Evolutionary conservation across 2,113 vertebrate genomes (phyloP).

Genomic region (Forbesichthys papilliferus): DNA sequence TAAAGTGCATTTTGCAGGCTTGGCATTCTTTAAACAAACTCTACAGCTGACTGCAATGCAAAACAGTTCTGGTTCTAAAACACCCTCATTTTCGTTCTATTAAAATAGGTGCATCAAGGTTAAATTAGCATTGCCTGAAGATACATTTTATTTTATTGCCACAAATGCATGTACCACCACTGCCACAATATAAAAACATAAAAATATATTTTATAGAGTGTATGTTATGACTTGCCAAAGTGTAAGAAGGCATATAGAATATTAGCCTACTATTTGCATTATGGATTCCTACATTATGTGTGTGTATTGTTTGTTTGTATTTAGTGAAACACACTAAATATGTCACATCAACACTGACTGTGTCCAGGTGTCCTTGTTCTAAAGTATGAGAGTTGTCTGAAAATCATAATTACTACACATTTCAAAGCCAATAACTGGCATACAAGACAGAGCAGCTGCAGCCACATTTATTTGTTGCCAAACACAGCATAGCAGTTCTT

Average conservation of each 20-base stretch:
- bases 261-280: too few species aligned
- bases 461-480: conserved; percentile 11
- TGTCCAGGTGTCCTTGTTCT: background rate
- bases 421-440: conserved; percentile 25
- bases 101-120: background rate
- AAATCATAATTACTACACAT: background rate
- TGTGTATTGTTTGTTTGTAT: too few species aligned
- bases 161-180: too few species aligned
- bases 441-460: conserved; percentile 26
- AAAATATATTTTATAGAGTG: too few species aligned
- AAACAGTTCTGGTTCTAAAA: background rate
- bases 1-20: conserved; percentile 46
- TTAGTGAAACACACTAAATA: background rate
- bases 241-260: too few species aligned
- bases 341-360: background rate
- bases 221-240: too few species aligned
- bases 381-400: background rate
- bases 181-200: too few species aligned
- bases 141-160: too few species aligned
- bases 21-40: conserved; percentile 41
- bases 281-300: too few species aligned
- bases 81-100: background rate
- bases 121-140: background rate
- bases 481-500: background rate
- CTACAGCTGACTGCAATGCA: conserved; percentile 2